Base-by-base conservation (phyloP, 2,797 vertebrate genomes). In the Melopsittacus undulatus region DNA sequence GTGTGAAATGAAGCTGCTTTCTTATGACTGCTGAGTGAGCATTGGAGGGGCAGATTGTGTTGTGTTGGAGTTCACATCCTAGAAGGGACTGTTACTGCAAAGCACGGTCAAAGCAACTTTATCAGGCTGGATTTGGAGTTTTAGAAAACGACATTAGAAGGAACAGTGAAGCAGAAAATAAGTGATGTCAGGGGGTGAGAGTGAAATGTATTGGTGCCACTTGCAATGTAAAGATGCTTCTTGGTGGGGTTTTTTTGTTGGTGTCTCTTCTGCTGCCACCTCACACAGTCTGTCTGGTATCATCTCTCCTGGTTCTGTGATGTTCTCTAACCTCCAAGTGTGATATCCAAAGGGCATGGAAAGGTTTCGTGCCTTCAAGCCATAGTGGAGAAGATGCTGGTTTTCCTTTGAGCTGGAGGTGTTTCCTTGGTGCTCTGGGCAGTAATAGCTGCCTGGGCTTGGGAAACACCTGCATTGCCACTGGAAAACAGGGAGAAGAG, bases 401-500 rank as follows among this genome's bases (percentile, higher is more conserved):
- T 36, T 54, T 36, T 2, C 8, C 34, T 10, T 5, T 1, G 48
- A 43, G 21, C 40, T n/a, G 36, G 48, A 40, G 21, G 20, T 4
- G 13, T 59, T 93, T 82, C 17, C 52, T 61, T 0, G 0, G 4
- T n/a, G 68, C 34, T 70, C 24, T 0, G 1, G 26, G 21, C 82
- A 57, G 72, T 40, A 24, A 21, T 17, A 36, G 23, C 16, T 45
- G 17, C 13, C 23, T 6, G 21, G 22, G 68, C 15, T 63, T 0
- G 3, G 56, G n/a, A 19, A 59, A 69, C 6, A 24, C 11, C 2
- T 5, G 1, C 3, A 11, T 0, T 2, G 43, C 9, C 17, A 20
- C 24, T 43, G 64, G 46, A 8, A 86, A 77, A 62, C 0, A 3
- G 51, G 38, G 64, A 30, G 46, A 38, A 54, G 46, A 43, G 29